Evolutionary conservation across 2,888 invertebrate genomes (phyloP), one percentile per base, ranked within the genome.

Genomic region (Pediacus dermestoides): DNA sequence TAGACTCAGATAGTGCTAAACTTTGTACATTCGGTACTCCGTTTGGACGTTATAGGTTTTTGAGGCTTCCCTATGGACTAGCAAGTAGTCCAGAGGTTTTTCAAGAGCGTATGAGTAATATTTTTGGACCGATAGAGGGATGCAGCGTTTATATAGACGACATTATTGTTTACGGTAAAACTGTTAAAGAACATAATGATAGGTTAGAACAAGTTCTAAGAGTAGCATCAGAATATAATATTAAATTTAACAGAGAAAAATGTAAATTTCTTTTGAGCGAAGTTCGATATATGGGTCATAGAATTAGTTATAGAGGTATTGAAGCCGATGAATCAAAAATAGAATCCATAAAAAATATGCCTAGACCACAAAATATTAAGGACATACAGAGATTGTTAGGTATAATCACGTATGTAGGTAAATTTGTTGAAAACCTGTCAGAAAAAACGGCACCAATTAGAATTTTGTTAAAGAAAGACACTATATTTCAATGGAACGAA

Each of bases 31-130:
- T 38, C 12, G 34, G 14, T 4, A 42, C 22, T 12, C 37, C 37
- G 2, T 33, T 33, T 16, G 37, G 37, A 3, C 15, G 31, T 8
- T 37, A 27, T 12, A 4, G 38, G 11, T 38, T 36, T 34, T 34
- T 34, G 4, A 34, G 58, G 16, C 42, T 62, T 39, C 53, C 60
- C 1, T 61, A 49, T 42, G 60, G 61, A 6, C 28, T 58, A 16
- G 4, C 12, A 8, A 27, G 30, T 16, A 2, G 42, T 16, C 32
- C 42, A 14, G 47, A 43, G 28, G 34, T 46, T 10, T 46, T 30
- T 41, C 41, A 37, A 21, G 41, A 41, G 23, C n/a, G 38, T 14
- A 42, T 47, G 36, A 18, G 10, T 10, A 41, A 47, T 34, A 39
- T 47, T 30, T 30, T 55, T 23, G 25, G 38, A 18, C 18, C 36